Evolutionary conservation across 2,797 vertebrate genomes (phyloP).

Genomic region (Pseudochirops cupreus): DNA sequence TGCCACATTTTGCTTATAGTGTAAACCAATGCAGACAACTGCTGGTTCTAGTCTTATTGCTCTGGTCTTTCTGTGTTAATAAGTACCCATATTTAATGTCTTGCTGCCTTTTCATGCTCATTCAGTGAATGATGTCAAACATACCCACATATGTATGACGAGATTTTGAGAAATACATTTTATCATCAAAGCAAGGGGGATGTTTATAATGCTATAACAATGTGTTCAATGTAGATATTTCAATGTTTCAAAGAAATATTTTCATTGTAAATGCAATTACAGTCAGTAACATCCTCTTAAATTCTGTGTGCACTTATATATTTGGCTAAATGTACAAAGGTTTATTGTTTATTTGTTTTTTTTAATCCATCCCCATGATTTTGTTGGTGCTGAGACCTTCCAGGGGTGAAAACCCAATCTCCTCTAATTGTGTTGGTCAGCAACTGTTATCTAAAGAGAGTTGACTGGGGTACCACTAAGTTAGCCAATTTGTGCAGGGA

Average conservation of each 20-base stretch:
- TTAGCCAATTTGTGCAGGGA: neutral
- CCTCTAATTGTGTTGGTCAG: neutral
- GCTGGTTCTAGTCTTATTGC: neutral
- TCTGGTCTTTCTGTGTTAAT: neutral
- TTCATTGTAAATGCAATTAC: neutral
- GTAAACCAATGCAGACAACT: neutral
- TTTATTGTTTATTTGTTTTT: neutral
- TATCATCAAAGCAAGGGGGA: neutral
- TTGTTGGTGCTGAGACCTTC: neutral
- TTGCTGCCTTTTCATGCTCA: neutral
- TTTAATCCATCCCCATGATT: neutral
- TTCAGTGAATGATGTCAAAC: neutral
- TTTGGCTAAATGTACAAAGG: neutral
- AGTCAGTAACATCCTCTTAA: neutral
- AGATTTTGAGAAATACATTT: neutral
- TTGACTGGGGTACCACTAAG: neutral
- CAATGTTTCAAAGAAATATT: neutral
- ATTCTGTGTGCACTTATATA: neutral
- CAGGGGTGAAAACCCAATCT: neutral
- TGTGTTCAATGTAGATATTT: neutral
- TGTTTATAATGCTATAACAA: neutral
- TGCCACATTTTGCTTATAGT: neutral
- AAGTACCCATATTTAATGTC: neutral
- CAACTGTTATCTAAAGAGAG: neutral
- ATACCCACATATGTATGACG: neutral